These are phyloP conservation scores for Hoplodrina ambigua DNA, from an alignment of 2,888 invertebrate genomes.

Conservation along the genomic window DNA sequence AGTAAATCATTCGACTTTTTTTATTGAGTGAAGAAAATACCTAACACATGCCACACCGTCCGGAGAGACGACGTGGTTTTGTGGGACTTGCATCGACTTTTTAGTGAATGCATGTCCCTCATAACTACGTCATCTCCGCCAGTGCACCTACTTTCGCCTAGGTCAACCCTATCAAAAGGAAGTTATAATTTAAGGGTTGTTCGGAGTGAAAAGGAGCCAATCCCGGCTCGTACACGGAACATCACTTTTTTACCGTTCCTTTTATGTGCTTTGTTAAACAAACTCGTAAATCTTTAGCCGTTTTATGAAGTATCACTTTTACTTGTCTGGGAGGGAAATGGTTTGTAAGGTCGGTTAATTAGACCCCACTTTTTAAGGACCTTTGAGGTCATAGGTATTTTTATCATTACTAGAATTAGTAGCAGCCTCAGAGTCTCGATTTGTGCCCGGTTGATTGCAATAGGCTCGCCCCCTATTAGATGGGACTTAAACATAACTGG, in stretches of 20 bases:
- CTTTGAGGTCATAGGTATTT: not conserved
- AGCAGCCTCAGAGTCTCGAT: too few species aligned
- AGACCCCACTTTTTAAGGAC: not conserved
- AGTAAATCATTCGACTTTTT: not conserved
- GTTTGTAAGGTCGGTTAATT: not conserved
- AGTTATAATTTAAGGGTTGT: conserved; percentile 35
- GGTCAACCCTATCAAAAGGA: conserved; percentile 14
- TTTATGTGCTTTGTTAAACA: conserved; percentile 45
- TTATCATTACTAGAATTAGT: too few species aligned
- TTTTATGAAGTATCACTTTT: conserved; percentile 29
- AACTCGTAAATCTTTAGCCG: conserved; percentile 29
- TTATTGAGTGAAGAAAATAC: too few species aligned
- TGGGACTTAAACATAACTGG: too few species aligned
- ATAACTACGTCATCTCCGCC: too few species aligned
- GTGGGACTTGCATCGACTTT: too few species aligned
- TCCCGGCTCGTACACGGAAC: conserved; percentile 24
- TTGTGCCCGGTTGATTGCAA: too few species aligned
- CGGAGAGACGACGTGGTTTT: too few species aligned
- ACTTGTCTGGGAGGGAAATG: conserved; percentile 5
- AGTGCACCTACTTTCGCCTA: not conserved
- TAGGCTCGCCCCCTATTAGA: too few species aligned
- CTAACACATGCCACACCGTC: too few species aligned
- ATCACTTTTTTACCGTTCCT: conserved; percentile 36
- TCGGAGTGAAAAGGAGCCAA: conserved; percentile 47
- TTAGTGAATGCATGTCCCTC: too few species aligned